Base-by-base conservation (phyloP, 2,888 invertebrate species). In the Scrobipalpa costella region DNA sequence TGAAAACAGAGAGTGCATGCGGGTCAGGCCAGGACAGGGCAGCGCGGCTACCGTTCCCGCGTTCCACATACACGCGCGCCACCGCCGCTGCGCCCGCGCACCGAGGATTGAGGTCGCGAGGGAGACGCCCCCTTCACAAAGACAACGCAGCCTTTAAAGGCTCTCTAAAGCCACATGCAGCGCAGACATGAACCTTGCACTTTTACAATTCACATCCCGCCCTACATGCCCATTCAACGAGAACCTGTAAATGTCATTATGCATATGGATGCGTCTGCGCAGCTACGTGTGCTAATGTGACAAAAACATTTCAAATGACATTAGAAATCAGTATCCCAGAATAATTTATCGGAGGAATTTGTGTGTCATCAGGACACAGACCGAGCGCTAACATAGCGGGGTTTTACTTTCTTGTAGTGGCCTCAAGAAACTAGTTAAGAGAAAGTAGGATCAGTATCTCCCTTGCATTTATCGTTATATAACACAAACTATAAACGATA, bases 341-440 rank as follows among this genome's bases (percentile, higher is more conserved):
- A 86, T 86, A 82, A 83, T 84, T 84, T 84, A 87, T 82, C 81
- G 85, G 80, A 77, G 73, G 81, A 80, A 85, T 84, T 86, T 89
- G 86, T 89, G 81, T 90, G 90, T 89, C 86, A 90, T 84, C 90
- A 88, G 90, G 90, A 89, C 89, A 85, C 87, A 80, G 81, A 85
- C 84, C 84, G 83, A 84, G 84, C 85, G 82, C 83, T 75, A 80
- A 84, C 86, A 85, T 88, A 88, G 89, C 88, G 88, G 88, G 84
- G 88, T 90, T 91, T 90, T 90, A 90, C 90, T 91, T 91, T 91
- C 91, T 87, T 88, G 80, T 80, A 83, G 83, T 85, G 85, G 87
- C 89, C 86, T 83, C 85, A 85, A 86, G 85, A 89, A 89, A 88
- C 87, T 85, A 88, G 88, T 88, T 87, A 85, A 86, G 90, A 89